Evolutionary conservation across 2,888 invertebrate genomes (phyloP), one percentile per base, ranked within the genome.

Genomic region (Orchesellides sinensis): DNA sequence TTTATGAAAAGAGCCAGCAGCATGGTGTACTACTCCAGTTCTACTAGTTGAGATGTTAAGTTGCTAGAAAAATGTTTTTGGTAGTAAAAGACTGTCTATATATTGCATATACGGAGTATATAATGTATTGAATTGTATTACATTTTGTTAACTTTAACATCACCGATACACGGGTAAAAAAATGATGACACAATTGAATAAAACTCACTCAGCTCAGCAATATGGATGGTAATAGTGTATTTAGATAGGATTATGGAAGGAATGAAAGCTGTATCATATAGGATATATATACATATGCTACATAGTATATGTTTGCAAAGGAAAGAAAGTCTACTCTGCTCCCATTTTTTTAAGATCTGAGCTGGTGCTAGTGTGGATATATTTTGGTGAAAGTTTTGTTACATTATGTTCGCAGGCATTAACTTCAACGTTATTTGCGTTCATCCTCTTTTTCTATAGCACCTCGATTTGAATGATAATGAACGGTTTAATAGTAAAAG

Each of bases 101-200:
- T 49, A 49, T 49, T 17, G 8, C 2, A 47, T 47, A 52, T 23
- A 52, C n/a, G n/a, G n/a, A 40, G 40, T 40, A n/a, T 32, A 32
- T 32, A 6, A 5, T 32, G 10, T 32, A 77, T 61, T 75, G 40
- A 47, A 77, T 61, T 69, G 59, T 69, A 69, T 45, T 77, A 68
- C 59, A 29, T 73, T 74, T 54, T 66, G 54, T 66, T 66, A 27
- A 56, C 56, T 75, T 66, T 75, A 66, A 54, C 66, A 56, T 66
- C 56, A 47, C 32, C 66, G 45, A 27, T 32, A 32, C 14, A 27
- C 56, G n/a, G 21, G 47, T 49, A 21, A 47, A 49, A 73, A 77
- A 77, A 61, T 49, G 68, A 77, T 69, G 77, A 77, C 77, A 61
- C 77, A 77, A 77, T 77, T 77, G 77, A 77, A 77, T 77, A 69